Base-by-base conservation (phyloP, 2,888 invertebrate species). In the Matsumyia berberina region DNA sequence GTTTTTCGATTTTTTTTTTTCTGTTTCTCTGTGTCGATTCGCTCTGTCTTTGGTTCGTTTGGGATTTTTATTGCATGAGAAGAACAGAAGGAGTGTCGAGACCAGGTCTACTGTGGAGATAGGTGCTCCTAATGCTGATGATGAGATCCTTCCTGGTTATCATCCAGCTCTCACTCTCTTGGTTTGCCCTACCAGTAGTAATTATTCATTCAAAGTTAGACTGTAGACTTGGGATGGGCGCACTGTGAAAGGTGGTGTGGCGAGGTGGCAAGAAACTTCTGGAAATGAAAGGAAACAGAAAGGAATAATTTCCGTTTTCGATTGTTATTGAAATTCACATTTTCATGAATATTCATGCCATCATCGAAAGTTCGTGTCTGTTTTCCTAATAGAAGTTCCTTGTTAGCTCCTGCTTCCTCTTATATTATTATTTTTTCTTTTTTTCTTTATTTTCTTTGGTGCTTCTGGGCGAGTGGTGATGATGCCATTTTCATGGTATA, bases 281-380 rank as follows among this genome's bases (percentile, higher is more conserved):
- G 80, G 69, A 80, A 80, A 79, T 85, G 85, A 85, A 80, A 80
- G 83, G 66, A 80, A 85, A 80, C 85, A 74, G 79, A 80, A 85
- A 79, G 85, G 85, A 85, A 85, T 85, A 85, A 85, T 85, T 85
- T 85, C 74, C 85, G 85, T 85, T 85, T 85, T 85, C 85, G 80
- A 85, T 85, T 85, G 85, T 85, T 83, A 85, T 85, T 85, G 85
- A 85, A 85, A 85, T 85, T 70, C 85, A 80, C 85, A 80, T 74
- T 85, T 85, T 70, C 80, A 85, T 85, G 85, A 85, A 85, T 85
- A 85, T 85, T 85, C 85, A 85, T 85, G 64, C 17, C 62, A 85
- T 80, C 73, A 85, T 85, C 66, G 73, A 85, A 85, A 80, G 70
- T 85, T 85, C 85, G 85, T 76, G 80, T 85, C 85, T 85, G 80